Evolutionary conservation across 2,113 vertebrate genomes (phyloP), one percentile per base, ranked within the genome.

Genomic region (Grammomys surdaster): DNA sequence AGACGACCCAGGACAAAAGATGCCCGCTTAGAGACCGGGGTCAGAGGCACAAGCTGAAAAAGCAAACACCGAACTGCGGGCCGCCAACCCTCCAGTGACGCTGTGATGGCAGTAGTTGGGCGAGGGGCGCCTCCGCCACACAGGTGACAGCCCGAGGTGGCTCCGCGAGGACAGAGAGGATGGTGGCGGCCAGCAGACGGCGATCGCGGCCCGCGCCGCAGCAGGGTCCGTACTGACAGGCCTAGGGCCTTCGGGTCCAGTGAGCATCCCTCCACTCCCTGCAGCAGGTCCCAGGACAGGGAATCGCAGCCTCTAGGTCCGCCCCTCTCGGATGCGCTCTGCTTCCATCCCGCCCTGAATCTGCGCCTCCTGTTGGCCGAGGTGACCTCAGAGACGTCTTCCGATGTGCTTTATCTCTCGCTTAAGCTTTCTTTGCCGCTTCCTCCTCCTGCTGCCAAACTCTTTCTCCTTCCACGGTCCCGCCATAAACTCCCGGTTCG

Each of bases 101-200:
- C 67, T 5, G 22, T 1, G 17, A 22, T 51, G 9, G 13, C 14
- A 0, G 8, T 58, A n/a, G 67, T 46, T 7, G 78, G 60, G 28
- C 60, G 0, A 31, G n/a, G 33, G 89, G 69, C 46, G 60, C 72
- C 26, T 8, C 43, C 0, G 36, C 24, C 13, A 46, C 51, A 4
- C 43, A 26, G 70, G 95, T 75, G 16, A 51, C 36, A 36, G 80
- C 78, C 36, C 33, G 40, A 7, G 4, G 3, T 4, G 51, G 48
- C 87, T 95, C n/a, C 2, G 36, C 33, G 13, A 85, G 87, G 84
- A 33, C 93, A 19, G 65, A 90, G 40, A 69, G 63, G 67, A 91
- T 60, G 17, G 77, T 20, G 77, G 96, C 97, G 91, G 96, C 99
- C 99, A 99, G 99, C 98, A 99, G 99, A 99, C 99, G 99, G 99